Base-by-base conservation (phyloP, 2,113 vertebrate species). In the Galbula dea region DNA sequence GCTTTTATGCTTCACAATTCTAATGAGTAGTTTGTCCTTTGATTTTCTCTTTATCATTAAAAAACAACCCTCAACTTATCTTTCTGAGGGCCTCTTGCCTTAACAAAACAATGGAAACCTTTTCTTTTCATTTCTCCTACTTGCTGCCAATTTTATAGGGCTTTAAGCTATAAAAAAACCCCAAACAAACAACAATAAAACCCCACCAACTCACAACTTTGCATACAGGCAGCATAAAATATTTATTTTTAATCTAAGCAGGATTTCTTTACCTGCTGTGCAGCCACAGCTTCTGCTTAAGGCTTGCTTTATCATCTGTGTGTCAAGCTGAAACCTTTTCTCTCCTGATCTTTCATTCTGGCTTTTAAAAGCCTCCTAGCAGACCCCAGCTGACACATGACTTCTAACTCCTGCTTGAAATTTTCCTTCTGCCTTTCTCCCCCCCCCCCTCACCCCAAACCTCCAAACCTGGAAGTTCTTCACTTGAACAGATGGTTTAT, bases 191-290 rank as follows among this genome's bases (percentile, higher is more conserved):
- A n/a, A n/a, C n/a, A n/a, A n/a, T n/a, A n/a, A n/a, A n/a, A n/a
- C n/a, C n/a, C n/a, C n/a, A n/a, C n/a, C n/a, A n/a, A n/a, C n/a
- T n/a, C n/a, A n/a, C n/a, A 45, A 37, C 74, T 89, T 71, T 83
- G 91, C 57, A 89, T 88, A 93, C 63, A 83, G 29, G 83, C 93
- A 95, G 76, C 91, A 96, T 96, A 91, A 94, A 96, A 95, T 96
- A 96, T 96, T 96, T 92, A 95, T 96, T 96, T 96, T 96, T 95
- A 96, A 96, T 96, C 95, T 95, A 94, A 91, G 93, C 84, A 95
- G 94, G 93, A 95, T 96, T 95, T 96, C 93, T 96, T 94, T 95
- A 96, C 95, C 94, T 94, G 95, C 96, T 95, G 95, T 89, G 96
- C 91, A 93, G 63, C 93, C 93, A 59, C 87, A 86, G 95, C 87